Evolutionary conservation across 2,113 vertebrate species (phyloP).

Genomic region (Scomber scombrus): DNA sequence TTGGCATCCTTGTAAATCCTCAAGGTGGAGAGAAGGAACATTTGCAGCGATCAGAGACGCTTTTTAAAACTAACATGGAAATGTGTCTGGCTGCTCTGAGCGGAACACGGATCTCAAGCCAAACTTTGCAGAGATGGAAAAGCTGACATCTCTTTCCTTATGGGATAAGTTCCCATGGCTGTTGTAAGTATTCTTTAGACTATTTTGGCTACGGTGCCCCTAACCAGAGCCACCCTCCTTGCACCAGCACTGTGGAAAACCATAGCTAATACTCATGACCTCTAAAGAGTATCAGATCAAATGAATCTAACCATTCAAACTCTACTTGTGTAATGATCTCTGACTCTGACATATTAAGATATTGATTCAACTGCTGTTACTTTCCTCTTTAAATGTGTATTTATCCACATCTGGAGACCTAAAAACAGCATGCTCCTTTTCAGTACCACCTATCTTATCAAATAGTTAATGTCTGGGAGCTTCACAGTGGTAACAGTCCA

Average conservation of each 20-base stretch:
- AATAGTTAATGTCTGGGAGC: not conserved
- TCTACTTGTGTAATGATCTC: not conserved
- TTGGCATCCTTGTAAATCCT: constrained; percentile 58
- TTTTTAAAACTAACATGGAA: constrained; percentile 80
- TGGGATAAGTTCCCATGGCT: constrained; percentile 70
- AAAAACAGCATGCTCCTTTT: not conserved
- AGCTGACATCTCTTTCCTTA: constrained; percentile 73
- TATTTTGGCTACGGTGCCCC: constrained; percentile 19
- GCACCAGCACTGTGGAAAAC: constrained; percentile 53
- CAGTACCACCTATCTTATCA: not conserved
- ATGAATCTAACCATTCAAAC: constrained; percentile 16
- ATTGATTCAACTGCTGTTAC: not conserved
- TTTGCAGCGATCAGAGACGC: constrained; percentile 61
- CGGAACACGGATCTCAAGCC: constrained; percentile 57
- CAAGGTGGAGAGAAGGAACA: constrained; percentile 57
- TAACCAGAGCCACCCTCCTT: constrained; percentile 28
- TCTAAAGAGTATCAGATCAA: constrained; percentile 22
- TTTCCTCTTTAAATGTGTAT: constrained; percentile 3
- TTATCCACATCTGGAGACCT: constrained; percentile 1
- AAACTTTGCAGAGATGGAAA: constrained; percentile 81
- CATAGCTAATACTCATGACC: constrained; percentile 17
- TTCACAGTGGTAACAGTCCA: no score
- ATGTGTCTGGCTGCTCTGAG: constrained; percentile 70
- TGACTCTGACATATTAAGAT: constrained; percentile 10
- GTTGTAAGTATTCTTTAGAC: constrained; percentile 55